Percentiles rank a stretch among this genome's conserved stretches.
These are phyloP conservation scores for Euclidia mi DNA, from an alignment of 2,888 invertebrate species.

Conservation along the genomic window DNA sequence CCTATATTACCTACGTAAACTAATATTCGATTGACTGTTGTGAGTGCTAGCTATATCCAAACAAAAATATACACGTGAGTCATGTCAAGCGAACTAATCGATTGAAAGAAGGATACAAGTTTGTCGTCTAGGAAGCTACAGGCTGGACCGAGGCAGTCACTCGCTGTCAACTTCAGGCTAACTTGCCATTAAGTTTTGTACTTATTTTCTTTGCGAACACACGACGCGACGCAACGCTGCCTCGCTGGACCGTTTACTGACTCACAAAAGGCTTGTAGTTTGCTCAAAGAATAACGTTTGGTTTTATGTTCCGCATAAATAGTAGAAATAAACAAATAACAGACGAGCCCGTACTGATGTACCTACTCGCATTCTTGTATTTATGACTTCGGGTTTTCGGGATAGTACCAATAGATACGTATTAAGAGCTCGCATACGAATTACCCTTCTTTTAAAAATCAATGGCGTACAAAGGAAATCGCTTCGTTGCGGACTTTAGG, in stretches of 20 bases:
- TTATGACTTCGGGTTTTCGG: too few relatives aligned
- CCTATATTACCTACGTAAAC: not conserved
- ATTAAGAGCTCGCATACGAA: too few relatives aligned
- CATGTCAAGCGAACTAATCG: conserved; percentile 33
- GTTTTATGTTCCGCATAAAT: not conserved
- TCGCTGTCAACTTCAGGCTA: conserved; percentile 82
- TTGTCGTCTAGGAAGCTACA: conserved; percentile 47
- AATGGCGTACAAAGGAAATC: too few relatives aligned
- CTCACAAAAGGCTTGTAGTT: conserved; percentile 33
- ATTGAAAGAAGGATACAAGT: conserved; percentile 51
- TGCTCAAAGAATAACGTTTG: conserved; percentile 22
- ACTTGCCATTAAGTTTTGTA: conserved; percentile 70
- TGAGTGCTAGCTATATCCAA: conserved; percentile 4
- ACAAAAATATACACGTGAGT: conserved; percentile 23
- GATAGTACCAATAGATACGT: too few relatives aligned
- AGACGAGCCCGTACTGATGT: too few relatives aligned
- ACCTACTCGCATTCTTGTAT: too few relatives aligned
- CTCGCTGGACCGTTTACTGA: conserved; percentile 41
- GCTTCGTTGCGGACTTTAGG: too few relatives aligned
- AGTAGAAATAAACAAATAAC: too few relatives aligned
- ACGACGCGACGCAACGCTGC: conserved; percentile 47
- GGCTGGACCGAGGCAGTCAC: conserved; percentile 62
- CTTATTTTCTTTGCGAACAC: conserved; percentile 63
- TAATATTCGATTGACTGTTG: conserved; percentile 3
- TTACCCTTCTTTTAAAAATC: too few relatives aligned